Base-by-base conservation (phyloP, 2,113 vertebrate species). In the Thalassarche chlororhynchos region DNA sequence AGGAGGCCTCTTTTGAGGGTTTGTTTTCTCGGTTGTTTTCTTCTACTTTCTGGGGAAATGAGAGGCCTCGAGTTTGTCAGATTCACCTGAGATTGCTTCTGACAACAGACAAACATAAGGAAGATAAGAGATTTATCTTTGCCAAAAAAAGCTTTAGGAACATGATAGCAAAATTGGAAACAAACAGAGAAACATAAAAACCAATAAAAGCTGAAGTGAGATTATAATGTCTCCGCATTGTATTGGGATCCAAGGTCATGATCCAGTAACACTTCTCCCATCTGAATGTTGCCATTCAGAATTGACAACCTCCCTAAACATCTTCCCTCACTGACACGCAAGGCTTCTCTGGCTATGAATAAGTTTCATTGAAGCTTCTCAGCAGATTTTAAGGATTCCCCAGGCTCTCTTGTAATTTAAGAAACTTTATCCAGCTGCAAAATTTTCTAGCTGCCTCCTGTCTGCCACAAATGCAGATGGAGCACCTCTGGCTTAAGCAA, bases 121-220 rank as follows among this genome's bases (percentile, higher is more conserved):
- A 92, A 62, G 85, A 69, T 51, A 69, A 87, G n/a, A 89, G 46
- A 92, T 68, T 96, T 78, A 74, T 81, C 72, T 95, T 55, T 66
- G n/a, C 21, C 31, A 25, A 19, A 78, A 87, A 84, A 62, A 52
- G 3, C 32, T 78, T 75, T 52, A 82, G 38, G 51, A 94, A 78
- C 64, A 78, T 71, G 69, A 89, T 58, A 84, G 24, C 38, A 82
- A 96, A 94, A 89, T 58, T 78, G 25, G 55, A 91, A 95, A 78
- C 23, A 62, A 86, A 62, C 46, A 84, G 47, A 57, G 49, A 77
- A 93, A 87, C 60, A 91, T 51, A n/a, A 92, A 89, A 96, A 8
- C 1, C 42, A 91, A 78, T 75, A 84, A 84, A 87, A 82, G 47
- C 20, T 89, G 69, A 89, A 58, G 76, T 38, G 80, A 89, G 61